Conservation (phyloP, 2,888 invertebrate species). For the Pseudoips prasinana region DNA sequence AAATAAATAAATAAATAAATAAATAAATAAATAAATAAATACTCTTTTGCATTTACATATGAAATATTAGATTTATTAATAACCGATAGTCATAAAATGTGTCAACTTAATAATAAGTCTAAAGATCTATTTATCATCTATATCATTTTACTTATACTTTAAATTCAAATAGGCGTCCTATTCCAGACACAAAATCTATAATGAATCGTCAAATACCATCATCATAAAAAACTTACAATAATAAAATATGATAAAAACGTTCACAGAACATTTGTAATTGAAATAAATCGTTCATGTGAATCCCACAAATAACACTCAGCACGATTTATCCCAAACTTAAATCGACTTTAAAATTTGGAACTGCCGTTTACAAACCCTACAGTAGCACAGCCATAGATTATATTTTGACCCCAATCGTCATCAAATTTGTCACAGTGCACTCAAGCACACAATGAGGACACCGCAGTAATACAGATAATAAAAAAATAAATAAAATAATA, state of each 20-base stretch:
- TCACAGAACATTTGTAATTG: conserved; percentile 26
- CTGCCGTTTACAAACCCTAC: conserved; percentile 66
- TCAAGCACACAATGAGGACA: conserved; percentile 69
- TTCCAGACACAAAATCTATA: no score
- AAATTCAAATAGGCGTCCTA: no score
- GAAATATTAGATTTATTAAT: no score
- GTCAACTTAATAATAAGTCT: no score
- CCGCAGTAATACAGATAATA: conserved; percentile 70
- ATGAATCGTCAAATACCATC: no score
- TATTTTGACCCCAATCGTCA: conserved; percentile 74
- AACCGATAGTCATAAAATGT: no score
- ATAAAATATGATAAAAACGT: conserved; percentile 23
- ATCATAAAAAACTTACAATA: no score
- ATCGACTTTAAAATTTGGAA: conserved; percentile 76
- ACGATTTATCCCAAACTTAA: conserved; percentile 67
- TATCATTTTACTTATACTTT: no score
- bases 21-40: no score
- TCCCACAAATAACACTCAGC: conserved; percentile 64
- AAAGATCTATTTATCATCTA: no score
- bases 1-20: no score
- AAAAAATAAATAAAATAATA: conserved; percentile 81
- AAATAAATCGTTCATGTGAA: conserved; percentile 54
- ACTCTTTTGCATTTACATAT: no score
- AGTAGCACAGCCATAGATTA: conserved; percentile 69
- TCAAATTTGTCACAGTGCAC: conserved; percentile 82